Evolutionary conservation across 35 echinoderm and acorn worm genomes (phyloP), one percentile per base, ranked within the genome.

Genomic region (Nesometra sesokonis): DNA sequence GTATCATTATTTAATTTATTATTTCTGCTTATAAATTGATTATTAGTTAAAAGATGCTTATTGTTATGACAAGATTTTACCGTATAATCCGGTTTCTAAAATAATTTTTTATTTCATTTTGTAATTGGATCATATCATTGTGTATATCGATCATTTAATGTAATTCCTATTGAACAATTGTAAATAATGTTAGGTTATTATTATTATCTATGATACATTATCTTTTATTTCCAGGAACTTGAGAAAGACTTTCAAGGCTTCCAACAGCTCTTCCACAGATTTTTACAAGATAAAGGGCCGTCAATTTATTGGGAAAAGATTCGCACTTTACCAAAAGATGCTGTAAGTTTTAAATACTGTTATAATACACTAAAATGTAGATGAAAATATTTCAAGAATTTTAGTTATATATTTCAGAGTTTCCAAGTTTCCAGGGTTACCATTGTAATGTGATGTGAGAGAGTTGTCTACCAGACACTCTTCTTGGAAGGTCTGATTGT

Each of bases 271-370:
- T 99, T 99, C 88, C 85, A 86, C 76, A 87, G 93, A 36, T 99
- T 94, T 36, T 37, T 94, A 13, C 83, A 92, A 47, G 92, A 94
- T 36, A 90, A 85, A 43, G 93, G 92, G 80, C 88, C 96, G 78
- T 86, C 93, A 35, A 86, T 99, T 32, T 84, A 92, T 37, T 99
- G 96, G 96, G 90, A 90, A 19, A 89, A 92, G 32, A 94, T 99
- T 35, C 77, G 87, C 37, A 89, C 96, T 84, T 85, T 88, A 57
- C 88, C 92, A 3, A 78, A 88, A 81, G 90, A 93, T 94, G 88
- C 95, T 85, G 95, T 91, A 86, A 97, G 91, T 88, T 30, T 32
- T 9, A 88, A 13, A 9, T 81, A 17, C 13, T 32, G 27, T 35
- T n/a, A 19, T 17, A n/a, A 76, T 32, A 32, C 29, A 40, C 0